phyloP scores from a whole-genome alignment of 1,140 invertebrate species.

The Mesaphorura yosii region DNA sequence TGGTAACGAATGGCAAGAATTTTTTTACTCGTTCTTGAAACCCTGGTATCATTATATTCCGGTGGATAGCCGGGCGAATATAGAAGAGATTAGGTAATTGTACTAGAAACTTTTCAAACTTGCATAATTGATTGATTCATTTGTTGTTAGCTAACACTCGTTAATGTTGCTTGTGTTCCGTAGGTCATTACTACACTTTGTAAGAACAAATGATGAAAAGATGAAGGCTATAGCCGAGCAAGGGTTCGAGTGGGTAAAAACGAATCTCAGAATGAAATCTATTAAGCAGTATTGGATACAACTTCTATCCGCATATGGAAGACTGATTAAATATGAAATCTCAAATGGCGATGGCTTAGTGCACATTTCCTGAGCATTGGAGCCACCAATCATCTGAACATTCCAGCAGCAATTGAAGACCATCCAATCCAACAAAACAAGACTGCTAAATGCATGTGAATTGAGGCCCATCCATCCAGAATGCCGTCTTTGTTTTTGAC shows the following conservation, averaged over 20 bases:
- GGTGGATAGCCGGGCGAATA: constrained; percentile 53
- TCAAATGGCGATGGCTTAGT: too few species aligned
- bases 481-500: too few species aligned
- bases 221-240: constrained; percentile 67
- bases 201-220: constrained; percentile 59
- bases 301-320: constrained; percentile 62
- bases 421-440: too few species aligned
- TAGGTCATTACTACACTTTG: constrained; percentile 62
- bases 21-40: constrained; percentile 82
- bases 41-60: constrained; percentile 96
- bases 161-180: constrained; percentile 26
- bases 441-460: too few species aligned
- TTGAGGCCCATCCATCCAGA: too few species aligned
- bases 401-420: too few species aligned
- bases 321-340: constrained; percentile 64
- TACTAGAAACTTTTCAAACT: not conserved
- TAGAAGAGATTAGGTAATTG: constrained; percentile 50
- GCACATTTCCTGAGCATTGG: too few species aligned
- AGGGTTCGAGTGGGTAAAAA: constrained; percentile 68
- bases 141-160: not conserved
- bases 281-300: constrained; percentile 73
- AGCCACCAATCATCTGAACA: too few species aligned
- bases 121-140: not conserved
- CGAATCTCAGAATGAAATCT: constrained; percentile 71
- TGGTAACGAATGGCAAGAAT: constrained; percentile 88